These are phyloP conservation scores for Caenorhabditis brenneri DNA, from an alignment of 1,140 invertebrate genomes.

Conservation along the genomic window DNA sequence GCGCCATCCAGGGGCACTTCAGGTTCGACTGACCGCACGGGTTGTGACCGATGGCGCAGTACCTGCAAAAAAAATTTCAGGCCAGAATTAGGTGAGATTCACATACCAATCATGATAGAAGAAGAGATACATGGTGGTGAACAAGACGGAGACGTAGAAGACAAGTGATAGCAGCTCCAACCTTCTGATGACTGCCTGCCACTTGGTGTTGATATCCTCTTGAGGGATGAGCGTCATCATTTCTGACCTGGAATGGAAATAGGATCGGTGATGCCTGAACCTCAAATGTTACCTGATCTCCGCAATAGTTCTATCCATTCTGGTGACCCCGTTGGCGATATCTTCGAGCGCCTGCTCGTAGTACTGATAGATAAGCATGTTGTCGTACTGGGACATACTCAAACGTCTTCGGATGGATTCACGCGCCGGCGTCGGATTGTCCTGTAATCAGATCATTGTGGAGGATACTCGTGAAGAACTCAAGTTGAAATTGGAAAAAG, in stretches of 20 bases:
- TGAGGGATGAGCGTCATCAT: slow-evolving; percentile 59
- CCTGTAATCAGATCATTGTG: slow-evolving; percentile 49
- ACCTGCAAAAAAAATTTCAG: slow-evolving; percentile 45
- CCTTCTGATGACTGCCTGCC: slow-evolving; percentile 67
- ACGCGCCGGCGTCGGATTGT: slow-evolving; percentile 54
- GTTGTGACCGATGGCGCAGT: slow-evolving; percentile 68
- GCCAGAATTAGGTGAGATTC: background rate
- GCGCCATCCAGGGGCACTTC: slow-evolving; percentile 66
- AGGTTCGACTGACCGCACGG: slow-evolving; percentile 66
- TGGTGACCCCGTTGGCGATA: slow-evolving; percentile 53
- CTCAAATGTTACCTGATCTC: slow-evolving; percentile 60
- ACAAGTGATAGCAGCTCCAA: slow-evolving; percentile 66
- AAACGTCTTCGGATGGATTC: slow-evolving; percentile 59
- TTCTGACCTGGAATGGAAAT: slow-evolving; percentile 57
- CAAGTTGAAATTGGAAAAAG: background rate
- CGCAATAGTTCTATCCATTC: slow-evolving; percentile 59
- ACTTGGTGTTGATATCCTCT: slow-evolving; percentile 66
- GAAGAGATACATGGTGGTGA: slow-evolving; percentile 68
- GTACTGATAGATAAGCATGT: slow-evolving; percentile 67
- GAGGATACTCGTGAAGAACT: background rate
- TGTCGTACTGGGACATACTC: slow-evolving; percentile 67
- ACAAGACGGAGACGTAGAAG: slow-evolving; percentile 67
- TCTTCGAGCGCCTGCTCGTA: slow-evolving; percentile 68
- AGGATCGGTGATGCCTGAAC: background rate
- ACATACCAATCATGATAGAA: slow-evolving; percentile 69